phyloP scores from a whole-genome alignment of 2,797 vertebrate genomes.

The Prunella strophiata region DNA sequence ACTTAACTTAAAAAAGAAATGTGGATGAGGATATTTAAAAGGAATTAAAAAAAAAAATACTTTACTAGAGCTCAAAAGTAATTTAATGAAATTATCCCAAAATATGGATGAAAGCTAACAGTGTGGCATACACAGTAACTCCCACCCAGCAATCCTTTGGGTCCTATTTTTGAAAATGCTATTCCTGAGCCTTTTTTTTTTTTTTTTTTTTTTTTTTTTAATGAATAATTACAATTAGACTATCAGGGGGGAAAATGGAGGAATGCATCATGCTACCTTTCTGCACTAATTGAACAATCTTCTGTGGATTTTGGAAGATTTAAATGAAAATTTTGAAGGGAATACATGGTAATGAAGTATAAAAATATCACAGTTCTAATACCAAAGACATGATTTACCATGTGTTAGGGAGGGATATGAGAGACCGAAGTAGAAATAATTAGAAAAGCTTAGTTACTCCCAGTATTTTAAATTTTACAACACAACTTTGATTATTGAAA shows the following conservation, averaged over 20 bases:
- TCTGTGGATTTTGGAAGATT: background rate
- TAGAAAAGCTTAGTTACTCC: background rate
- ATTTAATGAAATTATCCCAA: background rate
- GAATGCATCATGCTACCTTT: background rate
- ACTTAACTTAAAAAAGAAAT: background rate
- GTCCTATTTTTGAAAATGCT: background rate
- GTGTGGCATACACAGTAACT: background rate
- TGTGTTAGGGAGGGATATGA: background rate
- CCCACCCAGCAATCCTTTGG: background rate
- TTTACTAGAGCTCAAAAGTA: background rate
- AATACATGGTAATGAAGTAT: background rate
- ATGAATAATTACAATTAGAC: background rate
- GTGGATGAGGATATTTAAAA: background rate
- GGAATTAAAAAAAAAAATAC: accelerated
- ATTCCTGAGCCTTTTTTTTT: too few relatives aligned
- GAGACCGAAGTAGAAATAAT: background rate
- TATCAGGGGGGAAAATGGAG: background rate
- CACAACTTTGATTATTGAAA: background rate
- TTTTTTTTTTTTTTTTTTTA: background rate
- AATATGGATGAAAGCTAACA: background rate
- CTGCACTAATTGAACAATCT: background rate
- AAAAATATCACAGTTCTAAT: background rate
- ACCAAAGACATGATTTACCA: background rate
- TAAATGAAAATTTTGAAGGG: background rate
- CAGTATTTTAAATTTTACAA: background rate